These are phyloP conservation scores for Mellilla xanthometata DNA, from an alignment of 2,888 invertebrate species.

Conservation along the genomic window DNA sequence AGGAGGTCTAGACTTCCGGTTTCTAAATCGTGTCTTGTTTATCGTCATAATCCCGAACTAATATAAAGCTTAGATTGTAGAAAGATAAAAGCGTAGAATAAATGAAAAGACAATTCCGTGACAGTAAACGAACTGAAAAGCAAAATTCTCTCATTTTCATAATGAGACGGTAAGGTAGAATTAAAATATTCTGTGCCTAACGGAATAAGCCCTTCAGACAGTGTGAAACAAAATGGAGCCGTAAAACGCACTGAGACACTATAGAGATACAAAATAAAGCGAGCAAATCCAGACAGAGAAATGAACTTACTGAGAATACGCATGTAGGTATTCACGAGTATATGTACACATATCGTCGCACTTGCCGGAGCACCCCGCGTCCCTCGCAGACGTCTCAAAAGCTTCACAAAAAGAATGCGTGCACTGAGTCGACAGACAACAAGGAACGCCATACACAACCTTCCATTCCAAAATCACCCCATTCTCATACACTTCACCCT, in stretches of 20 bases:
- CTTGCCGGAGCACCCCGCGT: constrained; percentile 44
- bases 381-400: constrained; percentile 67
- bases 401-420: constrained; percentile 66
- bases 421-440: constrained; percentile 37
- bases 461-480: constrained; percentile 54
- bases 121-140: too few species aligned
- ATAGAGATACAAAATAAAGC: constrained; percentile 1
- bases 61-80: too few species aligned
- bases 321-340: constrained; percentile 33
- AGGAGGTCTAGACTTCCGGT: too few species aligned
- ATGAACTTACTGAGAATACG: constrained; percentile 15
- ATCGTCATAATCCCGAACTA: too few species aligned
- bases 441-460: constrained; percentile 49
- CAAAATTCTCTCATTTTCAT: too few species aligned
- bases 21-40: too few species aligned
- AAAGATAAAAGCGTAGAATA: too few species aligned
- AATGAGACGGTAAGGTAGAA: background rate
- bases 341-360: constrained; percentile 36
- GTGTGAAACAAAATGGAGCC: background rate
- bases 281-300: constrained; percentile 9
- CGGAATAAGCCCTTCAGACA: background rate
- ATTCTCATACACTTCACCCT: constrained; percentile 45
- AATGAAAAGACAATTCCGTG: too few species aligned
- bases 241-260: background rate
- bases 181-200: background rate